Evolutionary conservation across 2,888 invertebrate species (phyloP), one percentile per base, ranked within the genome.

Genomic region (Cephus rjabovi): DNA sequence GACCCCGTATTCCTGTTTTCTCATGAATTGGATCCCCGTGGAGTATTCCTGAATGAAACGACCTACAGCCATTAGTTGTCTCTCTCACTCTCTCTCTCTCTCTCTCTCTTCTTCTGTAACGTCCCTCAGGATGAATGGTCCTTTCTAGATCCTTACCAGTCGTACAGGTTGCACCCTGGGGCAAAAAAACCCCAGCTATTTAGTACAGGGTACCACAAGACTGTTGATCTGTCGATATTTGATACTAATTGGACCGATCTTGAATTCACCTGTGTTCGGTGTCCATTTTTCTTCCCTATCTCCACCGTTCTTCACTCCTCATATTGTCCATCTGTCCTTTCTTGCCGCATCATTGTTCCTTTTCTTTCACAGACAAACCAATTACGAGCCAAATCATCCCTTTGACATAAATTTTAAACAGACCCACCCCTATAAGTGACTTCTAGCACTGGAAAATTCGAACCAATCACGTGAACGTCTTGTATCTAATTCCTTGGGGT

Each of bases 221-320:
- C 15, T 40, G 79, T 77, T 77, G 79, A 85, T 85, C 83, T 81
- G 87, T 89, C 87, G 90, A 89, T 88, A 90, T 88, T 83, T 85
- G 89, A 90, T 89, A 90, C 90, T 89, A 89, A 90, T 90, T 89
- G 88, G 86, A 88, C 86, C 74, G 79, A 35, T 40, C 35, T 40
- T 56, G 71, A 40, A 71, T 74, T n/a, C 75, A 30, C 76, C 75
- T 77, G 75, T 74, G 74, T 79, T 75, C 71, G 71, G 75, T 75
- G 76, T 75, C 74, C 79, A 75, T 79, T 77, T 73, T 40, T 79
- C 35, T 68, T 34, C 69, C 74, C 34, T 74, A 69, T 74, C 31
- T 40, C 23, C 69, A 68, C 40, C 6, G 11, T 15, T 30, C 30
- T 30, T 30, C 15, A 6, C 4, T 40, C 2, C 6, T 4, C 2